Evolutionary conservation across 1,140 invertebrate genomes (phyloP).

Genomic region (Acyrthosiphon pisum): DNA sequence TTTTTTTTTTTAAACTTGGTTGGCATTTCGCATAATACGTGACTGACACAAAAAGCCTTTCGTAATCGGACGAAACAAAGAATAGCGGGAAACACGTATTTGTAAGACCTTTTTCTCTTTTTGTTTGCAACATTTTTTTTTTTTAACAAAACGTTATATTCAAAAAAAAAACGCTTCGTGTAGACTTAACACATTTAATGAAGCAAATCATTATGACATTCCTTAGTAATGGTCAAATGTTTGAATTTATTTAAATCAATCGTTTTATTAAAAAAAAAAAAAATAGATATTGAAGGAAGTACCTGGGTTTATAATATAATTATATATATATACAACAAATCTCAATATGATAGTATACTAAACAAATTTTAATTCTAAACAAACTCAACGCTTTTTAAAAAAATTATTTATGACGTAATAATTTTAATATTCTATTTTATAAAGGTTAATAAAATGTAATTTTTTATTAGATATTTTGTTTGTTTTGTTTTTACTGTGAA

Average conservation of each 20-base stretch:
- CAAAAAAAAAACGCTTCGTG: background rate
- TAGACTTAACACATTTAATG: background rate
- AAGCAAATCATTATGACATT: background rate
- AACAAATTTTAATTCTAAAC: too few relatives aligned
- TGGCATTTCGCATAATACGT: constrained; percentile 39
- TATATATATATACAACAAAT: too few relatives aligned
- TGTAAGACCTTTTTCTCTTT: constrained; percentile 6
- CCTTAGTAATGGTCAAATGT: background rate
- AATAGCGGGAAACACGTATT: constrained; percentile 35
- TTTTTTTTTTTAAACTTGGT: constrained; percentile 20
- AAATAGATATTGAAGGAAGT: background rate
- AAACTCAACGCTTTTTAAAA: too few relatives aligned
- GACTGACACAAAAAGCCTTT: constrained; percentile 43
- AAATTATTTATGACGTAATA: too few relatives aligned
- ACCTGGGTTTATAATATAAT: too few relatives aligned
- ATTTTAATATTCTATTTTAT: background rate
- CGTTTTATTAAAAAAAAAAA: background rate
- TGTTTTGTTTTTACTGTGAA: background rate
- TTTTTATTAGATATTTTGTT: background rate
- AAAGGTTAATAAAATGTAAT: background rate
- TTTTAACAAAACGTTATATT: background rate
- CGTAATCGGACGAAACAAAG: constrained; percentile 22
- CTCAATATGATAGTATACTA: too few relatives aligned
- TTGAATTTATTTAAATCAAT: background rate
- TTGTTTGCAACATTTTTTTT: constrained; percentile 14